Conservation (phyloP, 2,113 vertebrate genomes). For the Oreochromis tanganicae region DNA sequence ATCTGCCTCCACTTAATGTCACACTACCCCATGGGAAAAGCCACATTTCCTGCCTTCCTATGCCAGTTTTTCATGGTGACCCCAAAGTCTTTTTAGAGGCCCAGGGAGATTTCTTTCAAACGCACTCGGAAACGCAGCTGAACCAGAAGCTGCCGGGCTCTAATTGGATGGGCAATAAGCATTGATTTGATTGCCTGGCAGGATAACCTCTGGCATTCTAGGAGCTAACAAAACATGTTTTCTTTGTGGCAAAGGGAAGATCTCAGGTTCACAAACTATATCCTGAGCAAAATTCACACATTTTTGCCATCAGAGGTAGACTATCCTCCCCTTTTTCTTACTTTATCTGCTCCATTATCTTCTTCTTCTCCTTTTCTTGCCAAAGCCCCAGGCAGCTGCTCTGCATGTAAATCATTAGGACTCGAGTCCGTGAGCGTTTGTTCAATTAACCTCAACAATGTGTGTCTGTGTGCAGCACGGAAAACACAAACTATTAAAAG, state of each 20-base stretch:
- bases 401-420: slow-evolving; percentile 28
- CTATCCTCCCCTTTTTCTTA: background rate
- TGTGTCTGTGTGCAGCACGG: background rate
- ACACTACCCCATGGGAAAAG: slow-evolving; percentile 15
- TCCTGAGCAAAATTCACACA: background rate
- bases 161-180: background rate
- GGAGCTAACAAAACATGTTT: background rate
- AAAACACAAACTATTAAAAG: background rate
- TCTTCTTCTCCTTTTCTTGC: background rate
- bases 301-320: background rate
- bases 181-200: background rate
- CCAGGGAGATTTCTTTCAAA: slow-evolving; percentile 15
- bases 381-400: background rate
- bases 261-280: background rate
- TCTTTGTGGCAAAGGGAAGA: background rate
- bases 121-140: background rate
- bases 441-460: background rate
- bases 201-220: background rate
- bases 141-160: background rate
- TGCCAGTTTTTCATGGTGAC: background rate
- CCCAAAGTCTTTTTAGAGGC: background rate
- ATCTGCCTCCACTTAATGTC: slow-evolving; percentile 46
- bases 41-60: slow-evolving; percentile 38
- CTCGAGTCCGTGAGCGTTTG: background rate
- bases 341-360: background rate